Evolutionary conservation across 1,140 invertebrate species (phyloP).

Genomic region (Zaprionus lachaisei): DNA sequence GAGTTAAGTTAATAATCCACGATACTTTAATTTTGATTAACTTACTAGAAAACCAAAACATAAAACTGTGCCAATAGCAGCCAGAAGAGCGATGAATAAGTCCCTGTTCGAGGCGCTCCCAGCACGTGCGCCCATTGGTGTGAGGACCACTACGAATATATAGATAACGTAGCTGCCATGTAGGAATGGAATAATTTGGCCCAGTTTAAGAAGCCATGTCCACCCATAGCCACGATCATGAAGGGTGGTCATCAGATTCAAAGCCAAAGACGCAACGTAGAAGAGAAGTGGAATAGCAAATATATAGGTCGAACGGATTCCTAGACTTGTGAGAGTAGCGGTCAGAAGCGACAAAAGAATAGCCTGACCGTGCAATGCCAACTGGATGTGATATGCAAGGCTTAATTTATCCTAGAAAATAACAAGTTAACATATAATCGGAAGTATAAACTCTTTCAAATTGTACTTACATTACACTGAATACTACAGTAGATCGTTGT

Average conservation of each 20-base stretch:
- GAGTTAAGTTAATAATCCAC: constrained; percentile 23
- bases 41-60: constrained; percentile 70
- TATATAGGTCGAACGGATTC: constrained; percentile 60
- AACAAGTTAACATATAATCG: neutral
- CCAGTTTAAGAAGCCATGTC: constrained; percentile 85
- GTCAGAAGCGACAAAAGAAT: constrained; percentile 46
- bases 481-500: constrained; percentile 77
- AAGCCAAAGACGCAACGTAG: constrained; percentile 45
- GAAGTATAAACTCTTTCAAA: neutral
- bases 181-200: constrained; percentile 79
- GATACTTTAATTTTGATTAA: neutral
- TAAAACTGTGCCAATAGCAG: constrained; percentile 83
- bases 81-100: constrained; percentile 85
- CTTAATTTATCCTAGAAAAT: constrained; percentile 50
- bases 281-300: constrained; percentile 59
- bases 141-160: constrained; percentile 87
- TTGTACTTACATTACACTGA: constrained; percentile 47
- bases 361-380: constrained; percentile 60
- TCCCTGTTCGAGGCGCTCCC: constrained; percentile 87
- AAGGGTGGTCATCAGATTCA: constrained; percentile 59
- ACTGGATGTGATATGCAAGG: constrained; percentile 48
- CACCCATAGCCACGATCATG: constrained; percentile 86
- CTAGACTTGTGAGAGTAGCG: constrained; percentile 36
- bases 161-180: constrained; percentile 88
- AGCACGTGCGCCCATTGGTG: constrained; percentile 88